Percentiles rank a stretch among this genome's conserved stretches.
phyloP scores from a whole-genome alignment of 2,888 invertebrate genomes.

The Microplitis manilae region DNA sequence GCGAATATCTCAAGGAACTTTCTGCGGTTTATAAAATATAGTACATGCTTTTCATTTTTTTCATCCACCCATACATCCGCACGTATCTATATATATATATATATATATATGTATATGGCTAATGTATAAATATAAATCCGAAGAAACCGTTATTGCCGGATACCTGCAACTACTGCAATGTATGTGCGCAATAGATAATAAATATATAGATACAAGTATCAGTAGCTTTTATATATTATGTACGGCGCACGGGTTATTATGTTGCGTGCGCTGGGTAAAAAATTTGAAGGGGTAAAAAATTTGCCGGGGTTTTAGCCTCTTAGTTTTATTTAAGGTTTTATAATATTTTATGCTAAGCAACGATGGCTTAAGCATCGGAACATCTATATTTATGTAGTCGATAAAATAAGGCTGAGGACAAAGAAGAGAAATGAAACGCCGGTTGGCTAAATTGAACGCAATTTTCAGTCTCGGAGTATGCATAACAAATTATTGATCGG shows the following conservation, averaged over 20 bases:
- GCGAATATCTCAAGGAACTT: background rate
- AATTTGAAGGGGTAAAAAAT: background rate
- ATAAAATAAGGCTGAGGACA: background rate
- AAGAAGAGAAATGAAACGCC: conserved; percentile 7
- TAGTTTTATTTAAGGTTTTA: conserved; percentile 47
- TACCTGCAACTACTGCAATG: too few relatives aligned
- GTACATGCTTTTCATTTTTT: background rate
- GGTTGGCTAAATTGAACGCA: conserved; percentile 54
- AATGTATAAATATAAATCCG: too few relatives aligned
- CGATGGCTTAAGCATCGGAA: conserved; percentile 69
- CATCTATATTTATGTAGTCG: conserved; percentile 66
- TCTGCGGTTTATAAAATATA: background rate
- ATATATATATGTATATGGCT: too few relatives aligned
- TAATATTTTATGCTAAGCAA: conserved; percentile 68
- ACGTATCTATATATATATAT: too few relatives aligned
- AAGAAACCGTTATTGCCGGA: too few relatives aligned
- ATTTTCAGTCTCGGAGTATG: conserved; percentile 60
- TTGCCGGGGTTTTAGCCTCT: background rate
- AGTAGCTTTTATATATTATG: background rate
- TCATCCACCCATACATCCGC: background rate
- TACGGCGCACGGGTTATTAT: background rate
- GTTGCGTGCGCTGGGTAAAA: background rate
- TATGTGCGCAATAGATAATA: background rate
- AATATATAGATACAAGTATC: background rate
- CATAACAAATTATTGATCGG: conserved; percentile 61